Percentiles rank a stretch among this genome's conserved stretches.
Evolutionary conservation across 1,140 invertebrate species (phyloP).

Genomic region (Drepana arcuata): DNA sequence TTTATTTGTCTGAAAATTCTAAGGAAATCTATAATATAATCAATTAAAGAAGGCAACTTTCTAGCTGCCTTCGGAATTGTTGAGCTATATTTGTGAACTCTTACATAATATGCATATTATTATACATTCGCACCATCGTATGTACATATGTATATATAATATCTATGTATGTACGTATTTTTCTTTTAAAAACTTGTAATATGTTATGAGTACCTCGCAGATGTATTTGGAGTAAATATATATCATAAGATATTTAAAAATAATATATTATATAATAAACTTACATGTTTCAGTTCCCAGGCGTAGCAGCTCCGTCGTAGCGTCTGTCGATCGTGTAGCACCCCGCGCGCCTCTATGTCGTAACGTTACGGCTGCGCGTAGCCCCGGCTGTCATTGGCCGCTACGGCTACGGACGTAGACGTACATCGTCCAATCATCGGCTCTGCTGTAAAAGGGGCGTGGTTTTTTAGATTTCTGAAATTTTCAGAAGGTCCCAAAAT

Average conservation of each 20-base stretch:
- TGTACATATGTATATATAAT: not conserved
- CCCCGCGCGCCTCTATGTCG: constrained; percentile 44
- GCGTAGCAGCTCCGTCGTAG: constrained; percentile 58
- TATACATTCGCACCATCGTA: too few species aligned
- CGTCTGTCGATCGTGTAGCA: constrained; percentile 61
- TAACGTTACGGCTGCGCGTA: constrained; percentile 59
- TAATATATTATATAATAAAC: constrained; percentile 24
- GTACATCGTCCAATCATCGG: constrained; percentile 37
- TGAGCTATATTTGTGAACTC: too few species aligned
- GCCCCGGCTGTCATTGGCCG: constrained; percentile 45
- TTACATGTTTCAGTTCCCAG: constrained; percentile 63
- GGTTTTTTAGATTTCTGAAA: constrained; percentile 62
- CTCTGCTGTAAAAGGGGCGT: constrained; percentile 50
- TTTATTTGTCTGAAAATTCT: too few species aligned
- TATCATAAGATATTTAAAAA: too few species aligned
- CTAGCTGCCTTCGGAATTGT: too few species aligned
- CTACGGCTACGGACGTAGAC: constrained; percentile 35
- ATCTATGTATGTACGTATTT: not conserved
- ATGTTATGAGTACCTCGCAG: too few species aligned
- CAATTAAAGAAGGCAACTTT: too few species aligned
- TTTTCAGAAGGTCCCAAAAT: constrained; percentile 57
- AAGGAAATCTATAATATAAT: too few species aligned
- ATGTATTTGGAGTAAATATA: too few species aligned
- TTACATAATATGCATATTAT: too few species aligned
- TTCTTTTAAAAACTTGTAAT: too few species aligned